Conservation (phyloP, 2,888 invertebrate genomes). For the Epiblema foenella region DNA sequence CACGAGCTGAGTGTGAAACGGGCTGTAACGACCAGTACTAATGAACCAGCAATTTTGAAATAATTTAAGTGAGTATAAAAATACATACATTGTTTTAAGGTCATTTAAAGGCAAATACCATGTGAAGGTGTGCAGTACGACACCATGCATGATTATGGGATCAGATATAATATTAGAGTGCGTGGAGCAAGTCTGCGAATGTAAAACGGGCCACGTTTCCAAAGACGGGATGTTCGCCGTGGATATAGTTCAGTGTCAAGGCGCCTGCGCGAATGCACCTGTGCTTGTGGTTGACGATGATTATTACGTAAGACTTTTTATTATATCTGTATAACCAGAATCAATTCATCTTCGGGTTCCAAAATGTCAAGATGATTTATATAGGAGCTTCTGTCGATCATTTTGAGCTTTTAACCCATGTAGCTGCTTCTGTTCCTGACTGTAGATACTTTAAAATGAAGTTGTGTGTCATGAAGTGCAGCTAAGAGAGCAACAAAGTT, state of each 20-base stretch:
- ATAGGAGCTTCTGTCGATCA: no score
- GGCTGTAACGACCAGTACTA: no score
- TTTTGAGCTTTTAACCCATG: no score
- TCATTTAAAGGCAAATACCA: constrained; percentile 68
- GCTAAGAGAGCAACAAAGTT: not conserved
- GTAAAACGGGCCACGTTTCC: constrained; percentile 64
- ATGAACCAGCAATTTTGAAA: not conserved
- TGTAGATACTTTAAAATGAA: no score
- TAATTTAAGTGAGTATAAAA: not conserved
- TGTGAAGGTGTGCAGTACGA: constrained; percentile 72
- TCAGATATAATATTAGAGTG: constrained; percentile 65
- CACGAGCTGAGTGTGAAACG: no score
- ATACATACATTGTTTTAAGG: constrained; percentile 52
- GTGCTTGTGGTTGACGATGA: constrained; percentile 73
- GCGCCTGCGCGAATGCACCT: constrained; percentile 77
- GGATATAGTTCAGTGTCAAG: constrained; percentile 71
- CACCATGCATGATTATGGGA: constrained; percentile 77
- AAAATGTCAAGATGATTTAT: no score
- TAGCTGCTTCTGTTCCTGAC: no score
- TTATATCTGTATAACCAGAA: not conserved
- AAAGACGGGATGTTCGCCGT: constrained; percentile 70
- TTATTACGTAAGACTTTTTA: constrained; percentile 66
- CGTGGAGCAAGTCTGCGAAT: constrained; percentile 65
- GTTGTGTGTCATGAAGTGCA: no score
- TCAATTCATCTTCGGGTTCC: no score